Percentiles rank a stretch among this genome's conserved stretches.
phyloP scores from a whole-genome alignment of 2,888 invertebrate species.

The Hartigia nigra region DNA sequence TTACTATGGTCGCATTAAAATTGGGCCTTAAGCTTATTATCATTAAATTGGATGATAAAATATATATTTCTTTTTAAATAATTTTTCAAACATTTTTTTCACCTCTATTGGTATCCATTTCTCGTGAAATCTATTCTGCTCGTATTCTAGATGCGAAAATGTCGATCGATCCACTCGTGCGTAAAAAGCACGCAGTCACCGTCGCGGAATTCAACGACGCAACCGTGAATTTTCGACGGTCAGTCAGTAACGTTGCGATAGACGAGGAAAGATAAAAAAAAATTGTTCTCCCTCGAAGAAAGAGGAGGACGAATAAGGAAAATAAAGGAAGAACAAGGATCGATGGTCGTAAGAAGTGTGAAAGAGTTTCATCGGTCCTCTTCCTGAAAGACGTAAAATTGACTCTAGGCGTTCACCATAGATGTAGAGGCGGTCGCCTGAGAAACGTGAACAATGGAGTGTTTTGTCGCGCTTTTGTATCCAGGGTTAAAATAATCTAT shows the following conservation, averaged over 20 bases:
- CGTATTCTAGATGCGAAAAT: constrained; percentile 8
- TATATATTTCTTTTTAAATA: background rate
- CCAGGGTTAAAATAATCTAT: constrained; percentile 49
- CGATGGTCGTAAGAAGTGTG: constrained; percentile 3
- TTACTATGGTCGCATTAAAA: background rate
- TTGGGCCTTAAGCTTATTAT: background rate
- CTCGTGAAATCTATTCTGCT: background rate
- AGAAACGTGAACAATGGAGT: constrained; percentile 38
- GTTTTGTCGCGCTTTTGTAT: constrained; percentile 42
- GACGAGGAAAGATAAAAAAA: constrained; percentile 15
- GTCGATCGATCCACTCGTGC: constrained; percentile 34
- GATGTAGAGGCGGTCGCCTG: background rate
- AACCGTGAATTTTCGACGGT: background rate
- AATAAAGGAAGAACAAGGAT: constrained; percentile 20
- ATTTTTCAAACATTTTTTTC: background rate
- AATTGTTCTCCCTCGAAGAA: constrained; percentile 23
- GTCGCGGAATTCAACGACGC: constrained; percentile 37
- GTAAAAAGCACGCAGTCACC: constrained; percentile 44
- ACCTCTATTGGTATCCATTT: background rate
- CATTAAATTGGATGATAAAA: background rate
- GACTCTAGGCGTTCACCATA: constrained; percentile 13
- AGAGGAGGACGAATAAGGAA: constrained; percentile 21
- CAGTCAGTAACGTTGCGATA: constrained; percentile 14
- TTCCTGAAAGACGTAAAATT: constrained; percentile 21
- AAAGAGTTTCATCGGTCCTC: constrained; percentile 15